phyloP scores from a whole-genome alignment of 2,113 vertebrate species.

The Bufo gargarizans region DNA sequence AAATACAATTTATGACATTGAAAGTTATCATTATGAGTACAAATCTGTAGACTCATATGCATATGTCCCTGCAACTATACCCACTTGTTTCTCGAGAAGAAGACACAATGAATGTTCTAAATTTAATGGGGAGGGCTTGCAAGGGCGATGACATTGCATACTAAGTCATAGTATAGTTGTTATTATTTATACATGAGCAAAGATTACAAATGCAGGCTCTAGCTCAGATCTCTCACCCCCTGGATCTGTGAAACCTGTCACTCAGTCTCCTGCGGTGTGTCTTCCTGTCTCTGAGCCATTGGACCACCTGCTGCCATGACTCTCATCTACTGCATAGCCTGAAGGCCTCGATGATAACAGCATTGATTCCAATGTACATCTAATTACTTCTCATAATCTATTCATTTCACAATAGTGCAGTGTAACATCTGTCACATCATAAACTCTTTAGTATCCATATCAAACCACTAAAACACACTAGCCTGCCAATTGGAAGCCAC shows the following conservation, averaged over 20 bases:
- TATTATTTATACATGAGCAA: conserved; percentile 90
- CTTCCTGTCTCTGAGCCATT: conserved; percentile 87
- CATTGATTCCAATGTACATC: conserved; percentile 99
- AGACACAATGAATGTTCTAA: conserved; percentile 51
- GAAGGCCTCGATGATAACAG: conserved; percentile 91
- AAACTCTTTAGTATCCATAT: conserved; percentile 88
- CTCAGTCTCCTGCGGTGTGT: conserved; percentile 85
- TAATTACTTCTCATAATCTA: conserved; percentile 99
- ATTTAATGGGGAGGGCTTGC: conserved; percentile 64
- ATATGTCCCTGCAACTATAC: conserved; percentile 48
- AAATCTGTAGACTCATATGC: conserved; percentile 47
- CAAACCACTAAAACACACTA: conserved; percentile 84
- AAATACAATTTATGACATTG: conserved; percentile 29
- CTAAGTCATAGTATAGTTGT: conserved; percentile 83
- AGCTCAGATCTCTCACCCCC: conserved; percentile 86
- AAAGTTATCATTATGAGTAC: background rate
- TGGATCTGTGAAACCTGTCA: conserved; percentile 88
- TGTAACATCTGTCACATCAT: conserved; percentile 97
- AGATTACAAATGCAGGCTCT: conserved; percentile 86
- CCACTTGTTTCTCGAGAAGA: conserved; percentile 46
- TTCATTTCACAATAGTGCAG: conserved; percentile 98
- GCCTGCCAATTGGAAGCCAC: conserved; percentile 79
- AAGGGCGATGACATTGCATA: conserved; percentile 80
- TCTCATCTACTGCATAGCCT: conserved; percentile 89
- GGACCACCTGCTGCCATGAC: conserved; percentile 87